A percentile compares a stretch with the other conserved stretches of the same genome.
These are phyloP conservation scores for Pseudotriccus pelzelni DNA, from an alignment of 2,797 vertebrate genomes.

Conservation along the genomic window DNA sequence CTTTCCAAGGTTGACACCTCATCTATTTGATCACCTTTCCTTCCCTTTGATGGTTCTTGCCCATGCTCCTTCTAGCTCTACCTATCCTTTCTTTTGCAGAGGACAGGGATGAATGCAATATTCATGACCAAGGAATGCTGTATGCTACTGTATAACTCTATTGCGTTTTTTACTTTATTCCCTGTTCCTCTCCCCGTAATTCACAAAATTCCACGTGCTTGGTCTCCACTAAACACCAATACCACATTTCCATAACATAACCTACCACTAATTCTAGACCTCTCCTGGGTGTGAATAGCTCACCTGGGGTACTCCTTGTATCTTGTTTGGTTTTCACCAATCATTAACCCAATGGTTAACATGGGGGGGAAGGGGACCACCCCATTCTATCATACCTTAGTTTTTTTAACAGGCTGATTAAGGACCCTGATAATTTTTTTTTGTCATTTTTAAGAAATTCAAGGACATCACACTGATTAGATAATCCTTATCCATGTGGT, in stretches of 20 bases:
- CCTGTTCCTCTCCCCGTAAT: background rate
- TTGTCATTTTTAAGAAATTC: constrained; percentile 16
- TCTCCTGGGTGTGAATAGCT: background rate
- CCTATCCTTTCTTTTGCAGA: background rate
- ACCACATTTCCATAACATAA: background rate
- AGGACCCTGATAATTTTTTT: background rate
- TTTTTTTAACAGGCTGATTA: constrained; percentile 22
- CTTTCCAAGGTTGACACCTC: background rate
- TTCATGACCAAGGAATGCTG: background rate
- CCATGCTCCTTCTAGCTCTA: background rate
- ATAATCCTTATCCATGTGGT: constrained; percentile 20
- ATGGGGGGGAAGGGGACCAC: background rate
- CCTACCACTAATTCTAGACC: background rate
- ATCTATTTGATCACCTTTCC: background rate
- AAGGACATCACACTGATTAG: constrained; percentile 51
- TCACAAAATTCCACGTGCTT: background rate
- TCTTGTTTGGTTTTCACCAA: constrained; percentile 19
- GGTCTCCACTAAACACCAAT: background rate
- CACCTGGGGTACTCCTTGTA: background rate
- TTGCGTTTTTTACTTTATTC: background rate
- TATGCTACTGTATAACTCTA: background rate
- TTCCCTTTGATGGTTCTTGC: background rate
- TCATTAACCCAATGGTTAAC: constrained; percentile 11
- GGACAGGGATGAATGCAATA: background rate
- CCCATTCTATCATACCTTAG: background rate